Conservation (phyloP, 2,888 invertebrate species). For the Pyrgus malvae region DNA sequence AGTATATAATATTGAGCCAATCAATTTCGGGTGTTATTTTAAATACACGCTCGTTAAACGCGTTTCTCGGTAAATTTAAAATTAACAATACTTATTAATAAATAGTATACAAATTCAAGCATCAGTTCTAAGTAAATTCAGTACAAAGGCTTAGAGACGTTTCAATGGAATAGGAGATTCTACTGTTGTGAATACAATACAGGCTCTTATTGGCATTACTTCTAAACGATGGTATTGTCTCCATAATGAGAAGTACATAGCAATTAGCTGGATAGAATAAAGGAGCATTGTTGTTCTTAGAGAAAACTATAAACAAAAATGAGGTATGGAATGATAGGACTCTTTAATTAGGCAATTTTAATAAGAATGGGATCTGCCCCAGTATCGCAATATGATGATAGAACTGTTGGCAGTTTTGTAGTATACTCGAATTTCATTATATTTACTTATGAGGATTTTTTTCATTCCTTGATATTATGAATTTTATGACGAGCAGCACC, state of each 20-base stretch:
- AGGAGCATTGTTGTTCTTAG: not conserved
- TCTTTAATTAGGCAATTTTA: too few species aligned
- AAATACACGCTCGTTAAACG: not conserved
- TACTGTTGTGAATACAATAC: slow-evolving; percentile 22
- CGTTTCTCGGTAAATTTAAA: slow-evolving; percentile 4
- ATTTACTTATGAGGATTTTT: too few species aligned
- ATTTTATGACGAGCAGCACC: too few species aligned
- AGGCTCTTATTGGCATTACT: slow-evolving; percentile 15
- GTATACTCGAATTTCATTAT: too few species aligned
- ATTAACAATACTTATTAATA: too few species aligned
- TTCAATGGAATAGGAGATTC: slow-evolving; percentile 8
- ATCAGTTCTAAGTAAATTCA: slow-evolving; percentile 15
- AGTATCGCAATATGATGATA: too few species aligned
- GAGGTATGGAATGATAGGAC: too few species aligned
- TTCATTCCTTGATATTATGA: too few species aligned
- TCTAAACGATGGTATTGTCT: slow-evolving; percentile 17
- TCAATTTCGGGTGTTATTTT: not conserved
- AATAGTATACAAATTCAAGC: slow-evolving; percentile 15
- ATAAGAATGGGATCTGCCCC: too few species aligned
- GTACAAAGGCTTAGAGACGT: slow-evolving; percentile 12
- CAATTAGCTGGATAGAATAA: slow-evolving; percentile 10
- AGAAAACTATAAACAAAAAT: not conserved
- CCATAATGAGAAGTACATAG: slow-evolving; percentile 11
- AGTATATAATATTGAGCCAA: too few species aligned
- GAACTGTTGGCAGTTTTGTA: too few species aligned